Evolutionary conservation across 1,140 invertebrate genomes (phyloP).

Genomic region (Brachystomella parvula): DNA sequence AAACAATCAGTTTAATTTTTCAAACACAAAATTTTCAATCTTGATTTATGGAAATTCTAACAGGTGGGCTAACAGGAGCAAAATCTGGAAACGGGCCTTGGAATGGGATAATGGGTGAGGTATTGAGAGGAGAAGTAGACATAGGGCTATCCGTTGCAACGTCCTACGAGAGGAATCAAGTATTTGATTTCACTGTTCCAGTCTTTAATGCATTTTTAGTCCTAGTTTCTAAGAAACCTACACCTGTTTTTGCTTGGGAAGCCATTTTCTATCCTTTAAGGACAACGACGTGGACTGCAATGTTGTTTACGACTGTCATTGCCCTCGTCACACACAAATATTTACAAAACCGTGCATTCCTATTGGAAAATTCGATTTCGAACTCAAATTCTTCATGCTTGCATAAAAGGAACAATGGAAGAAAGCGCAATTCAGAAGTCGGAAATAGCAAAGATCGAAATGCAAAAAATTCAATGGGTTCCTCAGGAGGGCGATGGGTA

Average conservation of each 20-base stretch:
- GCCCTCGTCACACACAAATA: slow-evolving; percentile 16
- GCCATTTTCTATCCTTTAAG: slow-evolving; percentile 33
- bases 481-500: too few species aligned
- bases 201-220: slow-evolving; percentile 31
- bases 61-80: slow-evolving; percentile 24
- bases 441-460: too few species aligned
- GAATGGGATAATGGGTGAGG: slow-evolving; percentile 32
- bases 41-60: too few species aligned
- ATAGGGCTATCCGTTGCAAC: slow-evolving; percentile 27
- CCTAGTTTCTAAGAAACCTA: slow-evolving; percentile 30
- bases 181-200: slow-evolving; percentile 31
- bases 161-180: slow-evolving; percentile 24
- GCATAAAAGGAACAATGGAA: too few species aligned
- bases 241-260: slow-evolving; percentile 29
- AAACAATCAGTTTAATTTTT: too few species aligned
- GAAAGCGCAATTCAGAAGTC: too few species aligned
- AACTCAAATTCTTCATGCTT: too few species aligned
- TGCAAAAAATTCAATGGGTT: too few species aligned
- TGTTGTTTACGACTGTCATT: slow-evolving; percentile 6
- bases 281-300: slow-evolving; percentile 14
- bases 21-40: too few species aligned
- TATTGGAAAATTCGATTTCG: not conserved
- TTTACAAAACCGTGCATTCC: slow-evolving; percentile 17
- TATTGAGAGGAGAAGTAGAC: slow-evolving; percentile 21
- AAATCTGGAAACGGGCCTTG: slow-evolving; percentile 24